These are phyloP conservation scores for Octopus sinensis DNA, from an alignment of 1,140 invertebrate species.

Conservation along the genomic window DNA sequence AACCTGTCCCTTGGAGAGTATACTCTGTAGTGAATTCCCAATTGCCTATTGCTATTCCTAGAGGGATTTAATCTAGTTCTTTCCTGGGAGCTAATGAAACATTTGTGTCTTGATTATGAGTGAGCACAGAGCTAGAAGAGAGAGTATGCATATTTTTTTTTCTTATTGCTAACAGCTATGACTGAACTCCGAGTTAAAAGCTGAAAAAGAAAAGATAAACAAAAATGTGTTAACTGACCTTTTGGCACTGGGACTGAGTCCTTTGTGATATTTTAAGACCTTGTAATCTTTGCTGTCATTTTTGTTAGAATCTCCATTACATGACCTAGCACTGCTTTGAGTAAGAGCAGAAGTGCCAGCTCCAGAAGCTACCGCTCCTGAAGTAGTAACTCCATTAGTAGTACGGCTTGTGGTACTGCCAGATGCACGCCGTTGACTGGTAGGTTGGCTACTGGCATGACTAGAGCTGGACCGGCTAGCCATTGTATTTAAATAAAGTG, in stretches of 20 bases:
- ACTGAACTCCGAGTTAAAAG: too few species aligned
- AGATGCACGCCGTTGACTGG: not conserved
- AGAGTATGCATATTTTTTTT: too few species aligned
- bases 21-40: too few species aligned
- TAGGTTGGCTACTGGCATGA: not conserved
- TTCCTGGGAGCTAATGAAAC: too few species aligned
- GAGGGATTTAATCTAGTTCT: too few species aligned
- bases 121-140: too few species aligned
- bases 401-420: not conserved
- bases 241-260: conserved; percentile 12
- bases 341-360: not conserved
- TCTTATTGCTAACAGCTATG: too few species aligned
- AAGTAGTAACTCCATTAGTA: not conserved
- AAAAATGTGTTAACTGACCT: not conserved
- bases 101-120: too few species aligned
- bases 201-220: too few species aligned
- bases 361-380: not conserved
- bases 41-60: too few species aligned
- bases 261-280: conserved; percentile 4
- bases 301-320: conserved; percentile 3
- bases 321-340: not conserved
- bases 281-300: conserved; percentile 5
- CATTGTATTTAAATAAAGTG: not conserved
- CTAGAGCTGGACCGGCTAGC: not conserved
- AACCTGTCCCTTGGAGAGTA: too few species aligned